A percentile compares a stretch with the other conserved stretches of the same genome.
These are phyloP conservation scores for Cinclus mexicanus DNA, from an alignment of 2,113 vertebrate species.

Conservation along the genomic window DNA sequence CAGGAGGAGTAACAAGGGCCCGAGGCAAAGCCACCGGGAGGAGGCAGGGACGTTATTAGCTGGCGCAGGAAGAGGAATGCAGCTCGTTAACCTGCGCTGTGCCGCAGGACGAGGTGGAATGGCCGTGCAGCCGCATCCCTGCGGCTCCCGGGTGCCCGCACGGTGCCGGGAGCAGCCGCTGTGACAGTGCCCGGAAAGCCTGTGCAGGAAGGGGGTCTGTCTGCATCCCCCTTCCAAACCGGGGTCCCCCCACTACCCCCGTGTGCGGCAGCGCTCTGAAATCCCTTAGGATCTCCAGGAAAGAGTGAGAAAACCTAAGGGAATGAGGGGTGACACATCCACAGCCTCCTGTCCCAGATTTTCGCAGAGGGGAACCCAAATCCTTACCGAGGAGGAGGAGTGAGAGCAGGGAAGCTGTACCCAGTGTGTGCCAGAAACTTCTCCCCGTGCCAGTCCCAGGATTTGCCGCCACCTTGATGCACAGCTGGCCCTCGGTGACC, in stretches of 20 bases:
- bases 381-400: fast-evolving
- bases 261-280: neutral
- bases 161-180: fast-evolving
- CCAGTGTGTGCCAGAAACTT: neutral
- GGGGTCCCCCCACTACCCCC: neutral
- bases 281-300: neutral
- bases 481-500: neutral
- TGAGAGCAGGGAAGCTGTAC: fast-evolving
- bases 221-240: neutral
- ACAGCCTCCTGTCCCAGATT: neutral
- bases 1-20: conserved; percentile 31
- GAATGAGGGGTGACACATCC: neutral
- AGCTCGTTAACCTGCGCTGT: neutral
- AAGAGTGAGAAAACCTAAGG: neutral
- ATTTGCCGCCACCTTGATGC: neutral
- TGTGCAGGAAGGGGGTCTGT: fast-evolving
- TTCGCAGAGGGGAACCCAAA: neutral
- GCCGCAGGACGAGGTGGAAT: fast-evolving
- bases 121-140: fast-evolving
- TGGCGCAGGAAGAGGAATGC: neutral
- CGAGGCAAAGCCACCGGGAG: conserved; percentile 35
- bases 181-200: neutral
- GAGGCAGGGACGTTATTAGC: neutral
- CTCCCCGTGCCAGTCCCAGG: neutral
- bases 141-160: neutral